Evolutionary conservation across 2,888 invertebrate species (phyloP), one percentile per base, ranked within the genome.

Genomic region (Galerucella pusilla): DNA sequence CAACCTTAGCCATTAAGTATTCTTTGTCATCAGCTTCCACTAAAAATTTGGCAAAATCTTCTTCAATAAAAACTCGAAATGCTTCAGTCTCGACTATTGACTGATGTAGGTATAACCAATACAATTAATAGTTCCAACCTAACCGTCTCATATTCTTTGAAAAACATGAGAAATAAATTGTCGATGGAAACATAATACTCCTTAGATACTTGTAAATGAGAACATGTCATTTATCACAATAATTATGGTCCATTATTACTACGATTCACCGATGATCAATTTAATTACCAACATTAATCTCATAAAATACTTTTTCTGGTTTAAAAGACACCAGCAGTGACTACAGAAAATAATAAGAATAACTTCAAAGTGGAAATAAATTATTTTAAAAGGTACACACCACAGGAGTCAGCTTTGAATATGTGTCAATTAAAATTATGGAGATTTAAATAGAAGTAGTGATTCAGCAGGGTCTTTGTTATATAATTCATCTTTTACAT

Each of bases 221-320:
- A 46, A 69, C 60, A 14, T 25, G 25, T 14, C 61, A 69, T 69
- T 69, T 69, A 69, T 69, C 49, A 61, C 60, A 61, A 35, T 61
- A 69, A 69, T 69, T 69, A 69, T 25, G 25, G 16, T 28, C 28
- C 35, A 69, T 69, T 69, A 69, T 52, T 14, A 35, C 74, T 20
- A 57, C 64, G 69, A 61, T 57, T 45, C 66, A 68, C n/a, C 46
- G 74, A 68, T 64, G 11, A 52, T 52, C 12, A 52, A n/a, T 12
- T 52, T 52, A 52, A 52, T 52, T n/a, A 52, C 52, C 12, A 52
- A 14, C 52, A 52, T 52, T 52, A 52, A 52, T 52, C 52, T 52
- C n/a, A 2, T 3, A 11, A 52, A 14, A 52, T n/a, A 52, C 52
- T n/a, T n/a, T 52, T 52, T 52, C 52, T 52, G 4, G 52, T 52